These are phyloP conservation scores for Thamnophis elegans DNA, from an alignment of 2,797 vertebrate species.

Conservation along the genomic window DNA sequence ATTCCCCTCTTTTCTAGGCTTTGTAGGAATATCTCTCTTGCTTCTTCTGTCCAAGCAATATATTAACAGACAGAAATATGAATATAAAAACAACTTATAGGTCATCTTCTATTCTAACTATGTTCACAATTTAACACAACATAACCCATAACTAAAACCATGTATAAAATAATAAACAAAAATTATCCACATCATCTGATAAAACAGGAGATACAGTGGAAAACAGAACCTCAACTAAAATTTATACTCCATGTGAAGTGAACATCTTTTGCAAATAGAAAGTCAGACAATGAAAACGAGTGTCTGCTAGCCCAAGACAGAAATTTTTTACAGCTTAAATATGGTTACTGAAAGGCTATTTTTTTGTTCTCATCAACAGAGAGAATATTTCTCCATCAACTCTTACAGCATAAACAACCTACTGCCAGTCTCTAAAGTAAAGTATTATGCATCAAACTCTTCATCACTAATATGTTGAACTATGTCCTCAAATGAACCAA, in stretches of 20 bases:
- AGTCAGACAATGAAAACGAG: neutral
- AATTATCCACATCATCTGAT: neutral
- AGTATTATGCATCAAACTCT: neutral
- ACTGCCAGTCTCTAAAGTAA: neutral
- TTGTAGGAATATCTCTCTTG: neutral
- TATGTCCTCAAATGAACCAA: neutral
- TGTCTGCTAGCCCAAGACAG: neutral
- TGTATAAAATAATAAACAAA: neutral
- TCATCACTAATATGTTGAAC: neutral
- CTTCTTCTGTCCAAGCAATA: neutral
- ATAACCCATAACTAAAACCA: neutral
- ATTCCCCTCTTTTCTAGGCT: neutral
- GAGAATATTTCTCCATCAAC: neutral
- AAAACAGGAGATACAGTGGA: neutral
- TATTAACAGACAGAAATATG: neutral
- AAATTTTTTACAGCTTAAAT: neutral
- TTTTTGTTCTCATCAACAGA: neutral
- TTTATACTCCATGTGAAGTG: neutral
- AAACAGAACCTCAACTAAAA: neutral
- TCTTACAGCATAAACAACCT: neutral
- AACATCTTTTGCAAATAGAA: neutral
- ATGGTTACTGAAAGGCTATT: neutral
- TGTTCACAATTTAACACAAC: neutral
- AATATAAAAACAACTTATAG: neutral
- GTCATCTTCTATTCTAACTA: neutral